phyloP scores from a whole-genome alignment of 2,113 vertebrate species.

The Ciconia stormi region DNA sequence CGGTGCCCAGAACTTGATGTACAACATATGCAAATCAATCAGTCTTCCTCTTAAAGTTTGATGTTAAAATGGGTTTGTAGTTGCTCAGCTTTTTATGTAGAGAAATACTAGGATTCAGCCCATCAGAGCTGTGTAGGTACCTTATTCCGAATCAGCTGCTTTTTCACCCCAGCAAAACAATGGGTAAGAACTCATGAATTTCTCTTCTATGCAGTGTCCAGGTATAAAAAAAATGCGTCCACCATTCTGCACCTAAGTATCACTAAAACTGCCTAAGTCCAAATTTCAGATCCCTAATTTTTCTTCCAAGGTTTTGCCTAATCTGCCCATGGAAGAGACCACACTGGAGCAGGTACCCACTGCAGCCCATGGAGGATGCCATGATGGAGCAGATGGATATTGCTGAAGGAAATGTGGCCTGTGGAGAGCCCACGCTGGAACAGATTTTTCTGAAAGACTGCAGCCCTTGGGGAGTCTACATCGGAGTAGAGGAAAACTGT shows the following conservation, averaged over 20 bases:
- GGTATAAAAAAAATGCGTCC: not conserved
- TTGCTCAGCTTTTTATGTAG: not conserved
- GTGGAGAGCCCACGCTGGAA: not conserved
- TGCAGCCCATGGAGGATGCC: not conserved
- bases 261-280: not conserved
- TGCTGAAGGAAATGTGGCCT: not conserved
- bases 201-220: not conserved
- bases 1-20: not conserved
- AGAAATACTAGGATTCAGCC: not conserved
- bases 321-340: not conserved
- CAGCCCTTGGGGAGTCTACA: not conserved
- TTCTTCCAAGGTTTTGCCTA: not conserved
- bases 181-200: not conserved
- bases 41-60: not conserved
- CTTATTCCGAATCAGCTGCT: not conserved
- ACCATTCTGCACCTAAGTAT: not conserved
- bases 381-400: not conserved
- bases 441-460: not conserved
- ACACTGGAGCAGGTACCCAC: not conserved
- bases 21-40: not conserved
- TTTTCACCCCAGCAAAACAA: not conserved
- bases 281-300: not conserved
- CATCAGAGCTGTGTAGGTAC: not conserved
- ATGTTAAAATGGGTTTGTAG: not conserved
- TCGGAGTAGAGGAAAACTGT: not conserved